Conservation (phyloP, 2,888 invertebrate species). For the Rhimphoctona megacephalus region DNA sequence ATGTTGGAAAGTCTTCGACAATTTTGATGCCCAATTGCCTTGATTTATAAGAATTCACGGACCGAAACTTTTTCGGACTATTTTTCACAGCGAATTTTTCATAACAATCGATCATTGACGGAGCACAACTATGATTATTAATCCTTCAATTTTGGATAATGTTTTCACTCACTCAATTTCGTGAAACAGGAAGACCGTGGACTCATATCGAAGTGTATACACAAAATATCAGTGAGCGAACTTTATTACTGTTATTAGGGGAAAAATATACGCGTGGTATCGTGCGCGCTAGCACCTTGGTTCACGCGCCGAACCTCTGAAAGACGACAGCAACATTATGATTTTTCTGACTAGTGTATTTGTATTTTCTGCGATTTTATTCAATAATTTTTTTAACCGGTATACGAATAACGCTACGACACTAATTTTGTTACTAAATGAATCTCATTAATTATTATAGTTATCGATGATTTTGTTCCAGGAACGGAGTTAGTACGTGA, state of each 20-base stretch:
- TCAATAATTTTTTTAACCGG: too few relatives aligned
- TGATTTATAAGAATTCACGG: background rate
- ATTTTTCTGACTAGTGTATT: too few relatives aligned
- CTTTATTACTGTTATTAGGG: background rate
- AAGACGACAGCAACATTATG: too few relatives aligned
- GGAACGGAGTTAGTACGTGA: too few relatives aligned
- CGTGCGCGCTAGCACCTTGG: too few relatives aligned
- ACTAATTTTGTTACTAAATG: too few relatives aligned
- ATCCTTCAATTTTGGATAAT: background rate
- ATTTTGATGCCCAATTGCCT: background rate
- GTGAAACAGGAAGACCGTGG: conserved; percentile 63
- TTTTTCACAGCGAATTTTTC: background rate
- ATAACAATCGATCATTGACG: background rate
- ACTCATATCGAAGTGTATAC: conserved; percentile 62
- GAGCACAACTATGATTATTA: background rate
- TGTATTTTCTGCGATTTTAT: too few relatives aligned
- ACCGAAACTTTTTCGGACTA: background rate
- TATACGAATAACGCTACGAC: too few relatives aligned
- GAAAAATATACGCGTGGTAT: too few relatives aligned
- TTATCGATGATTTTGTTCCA: too few relatives aligned
- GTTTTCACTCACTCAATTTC: conserved; percentile 56
- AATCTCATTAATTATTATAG: too few relatives aligned
- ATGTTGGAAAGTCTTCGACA: background rate
- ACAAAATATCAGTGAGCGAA: conserved; percentile 22
- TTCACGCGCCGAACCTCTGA: too few relatives aligned